phyloP scores from a whole-genome alignment of 1,140 invertebrate genomes.

The Ruditapes philippinarum region DNA sequence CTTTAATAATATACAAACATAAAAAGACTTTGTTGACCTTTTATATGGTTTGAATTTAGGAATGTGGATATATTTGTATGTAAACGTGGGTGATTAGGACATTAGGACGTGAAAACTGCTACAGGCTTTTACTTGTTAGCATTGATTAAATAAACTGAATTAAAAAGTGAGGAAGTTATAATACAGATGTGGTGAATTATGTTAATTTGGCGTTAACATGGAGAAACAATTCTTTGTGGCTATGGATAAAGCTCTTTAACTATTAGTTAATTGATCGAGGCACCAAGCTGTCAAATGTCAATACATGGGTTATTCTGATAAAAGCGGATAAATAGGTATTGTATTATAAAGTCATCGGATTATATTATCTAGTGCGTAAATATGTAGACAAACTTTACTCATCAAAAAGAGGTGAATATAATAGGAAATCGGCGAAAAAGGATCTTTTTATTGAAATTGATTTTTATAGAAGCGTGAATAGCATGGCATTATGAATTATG shows the following conservation, averaged over 20 bases:
- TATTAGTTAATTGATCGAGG: constrained; percentile 20
- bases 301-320: constrained; percentile 37
- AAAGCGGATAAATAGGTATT: constrained; percentile 7
- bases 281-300: constrained; percentile 34
- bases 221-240: constrained; percentile 12
- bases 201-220: not conserved
- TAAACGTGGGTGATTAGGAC: not conserved
- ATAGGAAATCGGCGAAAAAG: not conserved
- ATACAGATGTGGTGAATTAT: constrained; percentile 19
- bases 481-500: not conserved
- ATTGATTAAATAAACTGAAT: constrained; percentile 9
- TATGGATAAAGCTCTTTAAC: not conserved
- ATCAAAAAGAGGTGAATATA: not conserved
- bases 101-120: not conserved
- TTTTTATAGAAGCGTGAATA: constrained; percentile 10
- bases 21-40: constrained; percentile 45
- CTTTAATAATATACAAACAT: constrained; percentile 66
- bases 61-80: constrained; percentile 50
- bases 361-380: constrained; percentile 29
- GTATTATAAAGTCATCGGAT: constrained; percentile 27
- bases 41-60: constrained; percentile 45
- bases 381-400: constrained; percentile 28
- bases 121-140: constrained; percentile 16
- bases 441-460: constrained; percentile 1
- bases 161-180: constrained; percentile 18